These are phyloP conservation scores for Anguilla marmorata DNA, from an alignment of 2,797 vertebrate species.

Conservation along the genomic window DNA sequence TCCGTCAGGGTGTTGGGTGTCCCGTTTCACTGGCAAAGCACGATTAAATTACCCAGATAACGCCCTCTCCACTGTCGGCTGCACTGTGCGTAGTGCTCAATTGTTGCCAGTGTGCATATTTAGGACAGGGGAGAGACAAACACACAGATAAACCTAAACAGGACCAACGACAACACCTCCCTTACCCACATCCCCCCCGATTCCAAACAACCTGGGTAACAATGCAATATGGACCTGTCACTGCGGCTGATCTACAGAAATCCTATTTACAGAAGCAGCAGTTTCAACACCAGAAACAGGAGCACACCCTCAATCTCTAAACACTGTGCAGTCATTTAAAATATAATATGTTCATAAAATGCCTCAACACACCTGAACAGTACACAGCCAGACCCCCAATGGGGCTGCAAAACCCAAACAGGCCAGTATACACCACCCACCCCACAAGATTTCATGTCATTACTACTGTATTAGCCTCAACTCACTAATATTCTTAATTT, in stretches of 20 bases:
- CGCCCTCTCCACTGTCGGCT: conserved; percentile 30
- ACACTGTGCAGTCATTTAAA: background rate
- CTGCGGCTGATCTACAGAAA: too few relatives aligned
- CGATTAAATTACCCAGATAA: conserved; percentile 36
- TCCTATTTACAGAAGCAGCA: background rate
- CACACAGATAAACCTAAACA: background rate
- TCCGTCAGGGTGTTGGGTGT: conserved; percentile 19
- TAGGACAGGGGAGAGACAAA: conserved; percentile 8
- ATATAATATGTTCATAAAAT: background rate
- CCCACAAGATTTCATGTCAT: too few relatives aligned
- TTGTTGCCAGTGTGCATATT: conserved; percentile 13
- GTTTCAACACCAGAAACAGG: background rate
- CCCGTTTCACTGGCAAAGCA: conserved; percentile 25
- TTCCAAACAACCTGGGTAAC: background rate
- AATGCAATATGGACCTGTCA: background rate
- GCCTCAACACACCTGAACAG: too few relatives aligned
- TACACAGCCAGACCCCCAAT: too few relatives aligned
- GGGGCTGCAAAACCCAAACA: too few relatives aligned
- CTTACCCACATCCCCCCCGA: too few relatives aligned
- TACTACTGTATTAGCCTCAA: too few relatives aligned
- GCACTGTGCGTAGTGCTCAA: conserved; percentile 20
- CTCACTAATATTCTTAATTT: too few relatives aligned
- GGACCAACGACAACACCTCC: background rate
- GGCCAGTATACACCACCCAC: too few relatives aligned
- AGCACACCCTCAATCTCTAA: background rate